phyloP scores from a whole-genome alignment of 2,113 vertebrate species.

The Pongo pygmaeus region DNA sequence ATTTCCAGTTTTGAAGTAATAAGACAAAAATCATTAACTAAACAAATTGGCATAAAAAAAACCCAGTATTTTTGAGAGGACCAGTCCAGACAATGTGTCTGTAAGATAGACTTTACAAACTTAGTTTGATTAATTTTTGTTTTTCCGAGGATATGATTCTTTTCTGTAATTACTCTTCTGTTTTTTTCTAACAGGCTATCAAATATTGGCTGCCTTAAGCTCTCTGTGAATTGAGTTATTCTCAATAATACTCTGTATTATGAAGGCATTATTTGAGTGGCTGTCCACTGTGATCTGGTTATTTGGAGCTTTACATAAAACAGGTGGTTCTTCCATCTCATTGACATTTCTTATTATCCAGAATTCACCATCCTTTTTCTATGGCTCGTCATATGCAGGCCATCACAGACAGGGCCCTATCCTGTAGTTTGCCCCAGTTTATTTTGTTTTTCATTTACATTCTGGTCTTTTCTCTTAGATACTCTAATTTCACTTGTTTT shows the following conservation, averaged over 20 bases:
- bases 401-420: background rate
- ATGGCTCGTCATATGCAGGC: background rate
- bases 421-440: background rate
- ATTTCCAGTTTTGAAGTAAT: conserved; percentile 48
- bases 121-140: conserved; percentile 75
- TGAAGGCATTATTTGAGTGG: conserved; percentile 69
- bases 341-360: conserved; percentile 41
- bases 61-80: conserved; percentile 37
- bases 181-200: conserved; percentile 73
- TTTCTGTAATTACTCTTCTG: conserved; percentile 69
- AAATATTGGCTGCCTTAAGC: conserved; percentile 56
- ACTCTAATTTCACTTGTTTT: background rate
- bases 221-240: conserved; percentile 78
- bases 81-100: conserved; percentile 68
- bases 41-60: conserved; percentile 47
- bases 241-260: conserved; percentile 71
- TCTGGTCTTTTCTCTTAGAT: background rate
- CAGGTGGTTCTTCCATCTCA: conserved; percentile 69
- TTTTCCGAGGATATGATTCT: conserved; percentile 72
- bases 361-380: conserved; percentile 26
- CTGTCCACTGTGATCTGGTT: conserved; percentile 76
- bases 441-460: background rate
- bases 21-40: conserved; percentile 40
- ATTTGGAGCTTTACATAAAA: conserved; percentile 72
- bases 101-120: conserved; percentile 63